Evolutionary conservation across 2,888 invertebrate genomes (phyloP).

Genomic region (Perithous albicinctus): DNA sequence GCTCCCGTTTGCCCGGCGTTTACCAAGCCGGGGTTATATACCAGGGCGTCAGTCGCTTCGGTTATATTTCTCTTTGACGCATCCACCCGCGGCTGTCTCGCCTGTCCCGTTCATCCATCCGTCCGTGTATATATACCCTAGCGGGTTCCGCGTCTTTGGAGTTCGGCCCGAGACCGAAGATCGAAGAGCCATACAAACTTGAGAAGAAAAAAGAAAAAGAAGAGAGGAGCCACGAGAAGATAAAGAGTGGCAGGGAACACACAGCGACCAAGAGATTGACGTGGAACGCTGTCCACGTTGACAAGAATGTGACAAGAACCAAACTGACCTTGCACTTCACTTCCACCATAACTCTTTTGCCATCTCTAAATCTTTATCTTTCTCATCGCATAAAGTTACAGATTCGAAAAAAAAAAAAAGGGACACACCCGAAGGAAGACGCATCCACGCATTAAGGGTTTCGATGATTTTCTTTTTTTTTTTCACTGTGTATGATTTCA

Average conservation of each 20-base stretch:
- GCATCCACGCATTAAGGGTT: neutral
- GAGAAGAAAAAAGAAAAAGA: conserved; percentile 60
- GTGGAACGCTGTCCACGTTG: conserved; percentile 83
- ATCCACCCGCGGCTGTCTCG: conserved; percentile 81
- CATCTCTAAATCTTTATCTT: conserved; percentile 38
- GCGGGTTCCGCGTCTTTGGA: conserved; percentile 34
- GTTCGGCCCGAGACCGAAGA: conserved; percentile 45
- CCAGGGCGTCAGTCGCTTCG: conserved; percentile 76
- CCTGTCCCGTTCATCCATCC: conserved; percentile 75
- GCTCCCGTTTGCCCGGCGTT: conserved; percentile 58
- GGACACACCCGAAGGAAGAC: neutral
- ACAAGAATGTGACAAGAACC: conserved; percentile 85
- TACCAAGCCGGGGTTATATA: conserved; percentile 2
- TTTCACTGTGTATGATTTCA: no score
- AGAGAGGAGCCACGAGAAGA: neutral
- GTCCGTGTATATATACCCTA: conserved; percentile 64
- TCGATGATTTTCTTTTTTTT: neutral
- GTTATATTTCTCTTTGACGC: conserved; percentile 85
- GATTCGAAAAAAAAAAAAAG: no score
- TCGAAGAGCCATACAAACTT: conserved; percentile 56
- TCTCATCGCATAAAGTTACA: conserved; percentile 3
- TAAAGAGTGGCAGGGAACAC: conserved; percentile 61
- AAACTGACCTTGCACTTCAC: conserved; percentile 79
- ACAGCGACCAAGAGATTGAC: conserved; percentile 83
- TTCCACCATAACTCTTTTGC: conserved; percentile 63